These are phyloP conservation scores for Onchidella celtica DNA, from an alignment of 2,888 invertebrate genomes.

Conservation along the genomic window DNA sequence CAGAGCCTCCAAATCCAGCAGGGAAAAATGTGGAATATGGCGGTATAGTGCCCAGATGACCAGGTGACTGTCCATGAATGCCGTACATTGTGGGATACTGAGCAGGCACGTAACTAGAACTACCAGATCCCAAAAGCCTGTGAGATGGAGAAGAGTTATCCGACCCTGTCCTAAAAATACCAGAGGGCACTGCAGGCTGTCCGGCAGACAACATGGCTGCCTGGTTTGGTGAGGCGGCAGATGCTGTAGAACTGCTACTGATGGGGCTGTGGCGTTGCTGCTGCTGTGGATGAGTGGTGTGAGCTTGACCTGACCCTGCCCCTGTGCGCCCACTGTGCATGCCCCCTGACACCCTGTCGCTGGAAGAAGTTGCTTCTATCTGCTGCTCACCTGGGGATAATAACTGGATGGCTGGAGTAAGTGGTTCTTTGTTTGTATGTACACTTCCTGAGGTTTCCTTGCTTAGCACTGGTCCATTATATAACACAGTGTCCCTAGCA, in stretches of 20 bases:
- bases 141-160: slow-evolving; percentile 53
- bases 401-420: not conserved
- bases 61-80: slow-evolving; percentile 57
- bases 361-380: not conserved
- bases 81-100: slow-evolving; percentile 60
- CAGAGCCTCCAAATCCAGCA: slow-evolving; percentile 28
- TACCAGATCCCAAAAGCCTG: slow-evolving; percentile 22
- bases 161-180: slow-evolving; percentile 56
- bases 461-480: not conserved
- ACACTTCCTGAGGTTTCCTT: not conserved
- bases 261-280: slow-evolving; percentile 14
- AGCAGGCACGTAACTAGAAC: slow-evolving; percentile 39
- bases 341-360: slow-evolving; percentile 49
- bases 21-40: slow-evolving; percentile 71
- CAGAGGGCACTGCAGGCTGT: slow-evolving; percentile 57
- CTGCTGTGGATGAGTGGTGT: slow-evolving; percentile 29
- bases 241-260: slow-evolving; percentile 4
- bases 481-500: not conserved
- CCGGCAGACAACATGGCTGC: slow-evolving; percentile 57
- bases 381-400: slow-evolving; percentile 1
- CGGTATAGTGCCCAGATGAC: slow-evolving; percentile 55
- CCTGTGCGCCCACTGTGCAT: slow-evolving; percentile 56
- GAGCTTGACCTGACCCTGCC: slow-evolving; percentile 39
- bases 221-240: slow-evolving; percentile 19
- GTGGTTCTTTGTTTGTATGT: not conserved